Evolutionary conservation across 1,140 invertebrate genomes (phyloP).

Genomic region (Triops cancriformis): DNA sequence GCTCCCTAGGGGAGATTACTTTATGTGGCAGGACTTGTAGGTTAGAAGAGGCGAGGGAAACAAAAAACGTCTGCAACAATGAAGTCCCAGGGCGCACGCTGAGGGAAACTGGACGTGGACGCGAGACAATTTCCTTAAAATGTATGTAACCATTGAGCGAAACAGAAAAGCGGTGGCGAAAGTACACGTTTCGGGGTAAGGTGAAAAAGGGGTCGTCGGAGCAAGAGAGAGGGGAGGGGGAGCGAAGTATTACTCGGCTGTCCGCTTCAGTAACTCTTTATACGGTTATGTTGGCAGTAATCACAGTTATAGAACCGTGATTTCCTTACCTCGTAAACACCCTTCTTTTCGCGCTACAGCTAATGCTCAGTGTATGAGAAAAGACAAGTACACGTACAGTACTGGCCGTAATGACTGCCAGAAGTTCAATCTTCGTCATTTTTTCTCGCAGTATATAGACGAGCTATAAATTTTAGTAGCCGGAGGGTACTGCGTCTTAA

Average conservation of each 20-base stretch:
- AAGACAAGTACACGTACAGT: background rate
- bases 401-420: background rate
- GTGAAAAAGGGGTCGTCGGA: no score
- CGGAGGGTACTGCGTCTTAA: no score
- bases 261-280: background rate
- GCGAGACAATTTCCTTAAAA: background rate
- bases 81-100: background rate
- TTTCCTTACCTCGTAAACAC: slow-evolving; percentile 3
- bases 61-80: background rate
- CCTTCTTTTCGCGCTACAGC: background rate
- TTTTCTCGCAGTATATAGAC: background rate
- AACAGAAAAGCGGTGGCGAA: background rate
- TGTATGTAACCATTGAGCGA: background rate
- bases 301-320: background rate
- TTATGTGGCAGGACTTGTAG: background rate
- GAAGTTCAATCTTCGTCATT: background rate
- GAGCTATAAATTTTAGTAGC: no score
- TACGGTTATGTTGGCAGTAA: slow-evolving; percentile 1
- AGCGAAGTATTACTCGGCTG: background rate
- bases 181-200: background rate
- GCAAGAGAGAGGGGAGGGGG: background rate
- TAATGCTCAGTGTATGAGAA: background rate
- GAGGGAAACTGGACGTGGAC: background rate
- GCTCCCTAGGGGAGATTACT: background rate
- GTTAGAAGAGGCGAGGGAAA: background rate